phyloP scores from a whole-genome alignment of 1,140 invertebrate genomes.

The Daktulosphaira vitifoliae region DNA sequence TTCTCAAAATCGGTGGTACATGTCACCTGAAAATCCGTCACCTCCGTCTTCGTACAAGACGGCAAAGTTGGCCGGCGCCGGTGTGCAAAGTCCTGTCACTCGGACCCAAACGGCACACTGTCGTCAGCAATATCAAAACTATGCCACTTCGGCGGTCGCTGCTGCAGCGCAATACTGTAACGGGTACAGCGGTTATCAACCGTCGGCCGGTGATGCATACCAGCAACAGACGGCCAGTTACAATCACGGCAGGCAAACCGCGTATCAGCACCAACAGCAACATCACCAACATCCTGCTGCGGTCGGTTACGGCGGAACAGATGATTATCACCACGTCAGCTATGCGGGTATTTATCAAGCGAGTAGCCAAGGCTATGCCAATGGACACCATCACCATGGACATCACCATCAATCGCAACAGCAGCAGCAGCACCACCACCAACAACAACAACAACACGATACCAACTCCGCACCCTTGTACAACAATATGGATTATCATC shows the following conservation, averaged over 20 bases:
- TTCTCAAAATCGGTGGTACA: conserved; percentile 5
- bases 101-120: conserved; percentile 35
- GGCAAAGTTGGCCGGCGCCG: conserved; percentile 27
- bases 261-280: no score
- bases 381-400: conserved; percentile 41
- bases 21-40: conserved; percentile 5
- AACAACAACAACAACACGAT: conserved; percentile 34
- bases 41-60: conserved; percentile 15
- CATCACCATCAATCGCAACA: conserved; percentile 35
- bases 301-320: conserved; percentile 38
- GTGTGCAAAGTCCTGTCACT: conserved; percentile 40
- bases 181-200: conserved; percentile 25
- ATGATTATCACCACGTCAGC: conserved; percentile 40
- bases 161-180: conserved; percentile 23
- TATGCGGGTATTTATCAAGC: conserved; percentile 16
- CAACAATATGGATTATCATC: conserved; percentile 37
- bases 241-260: no score
- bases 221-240: conserved; percentile 27
- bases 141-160: no score
- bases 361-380: conserved; percentile 43
- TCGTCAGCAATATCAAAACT: conserved; percentile 40
- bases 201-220: neutral
- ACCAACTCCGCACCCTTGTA: conserved; percentile 36
- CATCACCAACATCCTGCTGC: conserved; percentile 31
- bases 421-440: conserved; percentile 39